phyloP scores from a whole-genome alignment of 30 jellyfish, hydroid and myxozoan species.

The Cassiopea xamachana region DNA sequence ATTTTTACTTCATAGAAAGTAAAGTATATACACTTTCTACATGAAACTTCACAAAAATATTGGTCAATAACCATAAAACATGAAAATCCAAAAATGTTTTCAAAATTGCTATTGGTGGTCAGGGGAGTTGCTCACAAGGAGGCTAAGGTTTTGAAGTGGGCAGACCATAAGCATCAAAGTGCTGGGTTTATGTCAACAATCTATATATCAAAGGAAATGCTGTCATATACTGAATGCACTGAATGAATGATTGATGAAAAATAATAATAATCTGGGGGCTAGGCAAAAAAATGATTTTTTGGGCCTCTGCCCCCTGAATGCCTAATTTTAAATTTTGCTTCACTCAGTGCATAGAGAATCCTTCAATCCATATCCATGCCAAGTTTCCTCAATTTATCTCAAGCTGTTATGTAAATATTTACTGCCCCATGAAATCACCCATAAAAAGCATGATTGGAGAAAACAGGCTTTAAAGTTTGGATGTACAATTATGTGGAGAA shows the following conservation, averaged over 20 bases:
- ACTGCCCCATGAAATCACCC: neutral
- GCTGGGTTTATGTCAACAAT: neutral
- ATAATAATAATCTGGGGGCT: neutral
- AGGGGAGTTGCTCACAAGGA: neutral
- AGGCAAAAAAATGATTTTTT: neutral
- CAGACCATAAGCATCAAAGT: neutral
- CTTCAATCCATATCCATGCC: neutral
- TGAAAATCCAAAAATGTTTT: too few species aligned
- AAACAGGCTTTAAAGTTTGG: neutral
- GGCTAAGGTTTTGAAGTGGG: neutral
- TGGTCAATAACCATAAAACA: too few species aligned
- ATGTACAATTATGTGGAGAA: neutral
- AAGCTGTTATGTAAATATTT: neutral
- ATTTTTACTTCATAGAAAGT: too few species aligned
- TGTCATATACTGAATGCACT: neutral
- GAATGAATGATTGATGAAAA: neutral
- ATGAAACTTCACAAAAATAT: too few species aligned
- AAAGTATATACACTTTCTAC: too few species aligned
- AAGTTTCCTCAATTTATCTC: conserved; percentile 2
- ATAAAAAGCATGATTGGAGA: neutral
- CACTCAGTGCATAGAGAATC: neutral
- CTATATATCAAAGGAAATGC: neutral
- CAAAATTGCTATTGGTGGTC: too few species aligned
- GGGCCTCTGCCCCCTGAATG: neutral
- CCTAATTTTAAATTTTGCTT: neutral